phyloP scores from a whole-genome alignment of 2,888 invertebrate species.

The Sesamia inferens region DNA sequence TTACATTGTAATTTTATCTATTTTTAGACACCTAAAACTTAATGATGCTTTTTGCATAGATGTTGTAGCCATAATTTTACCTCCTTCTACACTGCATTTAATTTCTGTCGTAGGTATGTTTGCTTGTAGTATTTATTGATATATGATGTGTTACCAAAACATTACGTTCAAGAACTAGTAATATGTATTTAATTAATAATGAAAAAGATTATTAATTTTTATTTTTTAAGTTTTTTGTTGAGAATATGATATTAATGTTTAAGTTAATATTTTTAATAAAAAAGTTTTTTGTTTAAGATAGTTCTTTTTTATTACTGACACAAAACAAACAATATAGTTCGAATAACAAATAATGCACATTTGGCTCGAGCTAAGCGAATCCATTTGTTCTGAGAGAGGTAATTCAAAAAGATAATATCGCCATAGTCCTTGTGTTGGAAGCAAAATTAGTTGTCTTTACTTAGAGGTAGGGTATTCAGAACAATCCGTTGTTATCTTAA shows the following conservation, averaged over 20 bases:
- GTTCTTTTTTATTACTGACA: neutral
- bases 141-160: neutral
- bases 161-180: neutral
- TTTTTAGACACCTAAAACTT: neutral
- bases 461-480: conserved; percentile 58
- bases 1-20: neutral
- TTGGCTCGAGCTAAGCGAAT: conserved; percentile 40
- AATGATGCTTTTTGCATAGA: neutral
- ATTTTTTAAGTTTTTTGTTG: neutral
- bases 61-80: neutral
- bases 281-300: neutral
- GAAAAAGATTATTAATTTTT: neutral
- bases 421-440: conserved; percentile 45
- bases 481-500: conserved; percentile 66
- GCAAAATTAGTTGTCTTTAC: conserved; percentile 63
- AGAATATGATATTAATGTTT: neutral
- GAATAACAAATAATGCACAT: conserved; percentile 12
- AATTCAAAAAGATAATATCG: conserved; percentile 68
- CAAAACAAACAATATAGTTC: neutral
- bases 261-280: neutral
- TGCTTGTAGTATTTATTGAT: neutral
- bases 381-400: conserved; percentile 62
- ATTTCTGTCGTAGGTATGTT: neutral
- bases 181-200: neutral
- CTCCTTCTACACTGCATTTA: neutral